Evolutionary conservation across 2,113 vertebrate genomes (phyloP), one percentile per base, ranked within the genome.

Genomic region (Cacatua alba): DNA sequence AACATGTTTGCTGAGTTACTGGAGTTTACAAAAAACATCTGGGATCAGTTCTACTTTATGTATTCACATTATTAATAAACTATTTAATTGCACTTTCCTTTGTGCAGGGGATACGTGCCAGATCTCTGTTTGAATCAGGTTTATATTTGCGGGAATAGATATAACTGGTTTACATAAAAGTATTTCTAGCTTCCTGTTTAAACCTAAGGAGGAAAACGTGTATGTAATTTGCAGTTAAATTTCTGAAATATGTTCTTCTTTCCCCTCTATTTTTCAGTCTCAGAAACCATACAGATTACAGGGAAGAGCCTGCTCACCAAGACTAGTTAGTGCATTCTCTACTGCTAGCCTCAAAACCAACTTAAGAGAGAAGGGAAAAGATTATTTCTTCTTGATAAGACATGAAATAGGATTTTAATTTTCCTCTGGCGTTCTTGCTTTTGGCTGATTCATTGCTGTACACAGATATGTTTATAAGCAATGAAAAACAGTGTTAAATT

Each of bases 341-440:
- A 81, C 48, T 7, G 1, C 37, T 53, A 75, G 35, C 41, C 63
- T 85, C 72, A 71, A 92, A 92, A 89, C 10, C 3, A 11, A 4
- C 57, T 80, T 74, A 39, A 79, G 39, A 78, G 49, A 84, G 33
- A 77, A 46, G 55, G 53, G 11, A 64, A 71, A 94, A 87, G 46
- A 95, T 67, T 92, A 46, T 92, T 90, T 79, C 31, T 79, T 77
- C 76, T 92, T 87, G 81, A 94, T 69, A 94, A 89, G 51, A 94
- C 37, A 63, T 79, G 23, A 90, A 95, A 82, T 16, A 48, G 35
- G 43, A n/a, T 80, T 91, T 95, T 41, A 62, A 39, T 48, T 76
- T 95, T 96, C 80, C 70, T 67, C 64, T 86, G 78, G 75, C 37
- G 71, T 92, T 90, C 92, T 92, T 76, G 60, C 43, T 94, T 88